These are phyloP conservation scores for Otis tarda DNA, from an alignment of 2,113 vertebrate genomes.

Conservation along the genomic window DNA sequence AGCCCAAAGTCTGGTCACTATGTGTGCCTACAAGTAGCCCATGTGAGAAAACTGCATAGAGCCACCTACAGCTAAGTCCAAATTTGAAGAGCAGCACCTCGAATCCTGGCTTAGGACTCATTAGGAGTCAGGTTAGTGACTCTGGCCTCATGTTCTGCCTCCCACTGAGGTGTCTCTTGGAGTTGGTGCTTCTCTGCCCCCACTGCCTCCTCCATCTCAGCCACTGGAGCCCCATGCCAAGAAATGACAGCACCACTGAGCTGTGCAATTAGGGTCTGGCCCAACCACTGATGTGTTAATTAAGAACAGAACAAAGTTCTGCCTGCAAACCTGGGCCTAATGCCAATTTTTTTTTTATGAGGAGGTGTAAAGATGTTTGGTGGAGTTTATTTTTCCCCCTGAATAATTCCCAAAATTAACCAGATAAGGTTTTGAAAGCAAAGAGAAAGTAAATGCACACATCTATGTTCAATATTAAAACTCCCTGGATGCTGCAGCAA, in stretches of 20 bases:
- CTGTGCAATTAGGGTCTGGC: neutral
- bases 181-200: neutral
- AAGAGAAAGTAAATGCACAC: too few relatives aligned
- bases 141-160: neutral
- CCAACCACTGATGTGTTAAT: neutral
- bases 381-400: too few relatives aligned
- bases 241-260: neutral
- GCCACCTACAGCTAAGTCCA: neutral
- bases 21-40: neutral
- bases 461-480: too few relatives aligned
- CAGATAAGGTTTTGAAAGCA: too few relatives aligned
- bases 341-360: too few relatives aligned
- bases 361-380: too few relatives aligned
- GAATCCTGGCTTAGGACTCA: neutral
- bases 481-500: too few relatives aligned
- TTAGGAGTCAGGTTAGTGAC: neutral
- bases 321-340: too few relatives aligned
- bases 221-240: neutral
- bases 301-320: too few relatives aligned
- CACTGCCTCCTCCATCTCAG: neutral
- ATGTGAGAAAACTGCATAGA: accelerated
- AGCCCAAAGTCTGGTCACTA: neutral
- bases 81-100: neutral
- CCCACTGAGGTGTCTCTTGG: neutral
- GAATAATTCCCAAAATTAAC: too few relatives aligned